A percentile compares a stretch with the other conserved stretches of the same genome.
These are phyloP conservation scores for Plutella xylostella DNA, from an alignment of 2,888 invertebrate species.

Conservation along the genomic window DNA sequence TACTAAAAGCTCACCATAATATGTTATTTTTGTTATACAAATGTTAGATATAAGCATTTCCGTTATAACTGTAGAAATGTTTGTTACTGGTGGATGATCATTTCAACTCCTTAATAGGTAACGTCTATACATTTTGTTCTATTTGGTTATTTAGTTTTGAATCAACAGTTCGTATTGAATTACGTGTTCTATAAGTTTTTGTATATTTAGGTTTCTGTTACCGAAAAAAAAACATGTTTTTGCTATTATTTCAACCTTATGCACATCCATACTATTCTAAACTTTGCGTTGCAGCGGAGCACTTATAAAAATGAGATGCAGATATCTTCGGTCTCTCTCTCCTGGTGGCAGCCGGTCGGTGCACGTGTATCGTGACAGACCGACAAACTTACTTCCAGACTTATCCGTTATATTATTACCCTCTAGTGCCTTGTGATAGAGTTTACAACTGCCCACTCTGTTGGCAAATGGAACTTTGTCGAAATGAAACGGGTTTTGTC, in stretches of 20 bases:
- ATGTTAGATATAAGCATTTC: too few relatives aligned
- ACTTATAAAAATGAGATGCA: conserved; percentile 26
- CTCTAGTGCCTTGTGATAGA: not conserved
- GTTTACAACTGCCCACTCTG: not conserved
- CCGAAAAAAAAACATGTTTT: too few relatives aligned
- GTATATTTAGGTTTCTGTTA: too few relatives aligned
- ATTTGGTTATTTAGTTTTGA: too few relatives aligned
- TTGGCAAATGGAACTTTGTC: not conserved
- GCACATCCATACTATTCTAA: conserved; percentile 32
- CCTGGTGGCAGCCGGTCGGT: conserved; percentile 40
- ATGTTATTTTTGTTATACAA: too few relatives aligned
- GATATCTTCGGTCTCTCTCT: conserved; percentile 22
- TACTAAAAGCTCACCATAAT: not conserved
- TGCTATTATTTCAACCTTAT: too few relatives aligned
- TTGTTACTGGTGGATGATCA: too few relatives aligned
- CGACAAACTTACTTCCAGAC: not conserved
- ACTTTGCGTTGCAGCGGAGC: conserved; percentile 31
- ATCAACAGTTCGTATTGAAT: too few relatives aligned
- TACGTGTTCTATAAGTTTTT: too few relatives aligned
- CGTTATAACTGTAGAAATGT: too few relatives aligned
- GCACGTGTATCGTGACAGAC: conserved; percentile 53
- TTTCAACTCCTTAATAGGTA: too few relatives aligned
- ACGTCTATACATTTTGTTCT: too few relatives aligned
- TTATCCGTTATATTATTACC: not conserved
- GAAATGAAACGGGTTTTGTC: conserved; percentile 50